Evolutionary conservation across 2,113 vertebrate species (phyloP).

Genomic region (Sclerurus mexicanus): DNA sequence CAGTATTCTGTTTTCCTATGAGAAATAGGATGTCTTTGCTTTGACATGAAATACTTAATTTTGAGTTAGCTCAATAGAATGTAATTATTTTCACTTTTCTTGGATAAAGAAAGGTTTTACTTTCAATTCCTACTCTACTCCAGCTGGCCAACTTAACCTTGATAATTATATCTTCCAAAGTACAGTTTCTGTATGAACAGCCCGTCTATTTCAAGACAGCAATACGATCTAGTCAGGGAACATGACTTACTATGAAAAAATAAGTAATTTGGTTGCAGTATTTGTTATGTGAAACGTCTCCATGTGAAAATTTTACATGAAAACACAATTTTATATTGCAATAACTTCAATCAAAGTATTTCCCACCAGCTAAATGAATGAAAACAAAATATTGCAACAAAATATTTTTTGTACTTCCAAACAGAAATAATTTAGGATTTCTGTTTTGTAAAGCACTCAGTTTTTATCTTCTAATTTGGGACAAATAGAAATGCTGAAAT

Average conservation of each 20-base stretch:
- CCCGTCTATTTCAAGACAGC: neutral
- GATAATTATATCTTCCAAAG: neutral
- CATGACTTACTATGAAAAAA: neutral
- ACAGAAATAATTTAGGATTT: neutral
- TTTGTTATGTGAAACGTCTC: neutral
- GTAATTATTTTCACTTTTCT: neutral
- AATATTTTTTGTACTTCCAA: neutral
- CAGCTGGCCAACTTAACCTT: neutral
- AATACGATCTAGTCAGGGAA: neutral
- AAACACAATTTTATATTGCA: neutral
- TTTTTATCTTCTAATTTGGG: neutral
- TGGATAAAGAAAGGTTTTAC: neutral
- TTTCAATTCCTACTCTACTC: neutral
- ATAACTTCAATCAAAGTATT: neutral
- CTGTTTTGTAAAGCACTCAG: neutral
- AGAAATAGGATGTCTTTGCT: neutral
- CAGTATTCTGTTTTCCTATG: neutral
- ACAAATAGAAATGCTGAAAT: neutral
- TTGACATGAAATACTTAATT: neutral
- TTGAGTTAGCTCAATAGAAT: neutral
- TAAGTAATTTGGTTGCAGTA: neutral
- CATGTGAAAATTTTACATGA: neutral
- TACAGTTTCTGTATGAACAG: neutral
- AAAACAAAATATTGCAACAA: neutral
- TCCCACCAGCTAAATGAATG: neutral